Conservation (phyloP, 2,797 vertebrate genomes). For the Lagocephalus sceleratus region DNA sequence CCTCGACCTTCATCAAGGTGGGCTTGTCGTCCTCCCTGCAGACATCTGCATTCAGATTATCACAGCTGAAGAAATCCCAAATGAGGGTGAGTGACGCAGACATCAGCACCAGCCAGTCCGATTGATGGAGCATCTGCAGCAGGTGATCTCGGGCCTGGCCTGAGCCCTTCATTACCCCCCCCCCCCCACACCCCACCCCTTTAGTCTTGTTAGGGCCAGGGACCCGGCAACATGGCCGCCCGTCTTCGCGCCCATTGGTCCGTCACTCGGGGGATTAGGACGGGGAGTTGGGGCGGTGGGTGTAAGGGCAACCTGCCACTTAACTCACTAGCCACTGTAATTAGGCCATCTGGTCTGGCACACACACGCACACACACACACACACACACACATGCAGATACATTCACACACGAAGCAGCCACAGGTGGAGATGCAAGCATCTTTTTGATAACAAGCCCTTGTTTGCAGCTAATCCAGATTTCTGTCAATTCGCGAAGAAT, state of each 20-base stretch:
- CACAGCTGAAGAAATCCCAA: constrained; percentile 23
- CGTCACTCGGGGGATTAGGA: constrained; percentile 79
- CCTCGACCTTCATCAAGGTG: not conserved
- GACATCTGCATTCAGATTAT: constrained; percentile 17
- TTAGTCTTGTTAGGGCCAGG: constrained; percentile 47
- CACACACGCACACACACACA: constrained; percentile 44
- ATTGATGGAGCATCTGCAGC: constrained; percentile 51
- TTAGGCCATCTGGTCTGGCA: constrained; percentile 82
- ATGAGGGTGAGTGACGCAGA: constrained; percentile 29
- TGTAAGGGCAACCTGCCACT: constrained; percentile 71
- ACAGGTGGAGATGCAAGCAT: constrained; percentile 55
- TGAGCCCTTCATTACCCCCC: constrained; percentile 78
- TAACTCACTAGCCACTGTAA: constrained; percentile 79
- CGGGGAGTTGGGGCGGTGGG: constrained; percentile 60
- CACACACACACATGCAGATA: constrained; percentile 44
- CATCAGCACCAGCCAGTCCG: constrained; percentile 2
- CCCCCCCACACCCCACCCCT: too few relatives aligned
- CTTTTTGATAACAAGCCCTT: constrained; percentile 26
- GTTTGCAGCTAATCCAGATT: constrained; percentile 29
- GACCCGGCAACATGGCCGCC: constrained; percentile 40
- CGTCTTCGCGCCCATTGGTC: constrained; percentile 81
- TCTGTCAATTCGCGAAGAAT: constrained; percentile 3
- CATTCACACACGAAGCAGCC: constrained; percentile 30
- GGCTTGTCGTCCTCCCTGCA: not conserved
- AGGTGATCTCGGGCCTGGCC: constrained; percentile 60